Base-by-base conservation (phyloP, 2,113 vertebrate species). In the Eurypyga helias region DNA sequence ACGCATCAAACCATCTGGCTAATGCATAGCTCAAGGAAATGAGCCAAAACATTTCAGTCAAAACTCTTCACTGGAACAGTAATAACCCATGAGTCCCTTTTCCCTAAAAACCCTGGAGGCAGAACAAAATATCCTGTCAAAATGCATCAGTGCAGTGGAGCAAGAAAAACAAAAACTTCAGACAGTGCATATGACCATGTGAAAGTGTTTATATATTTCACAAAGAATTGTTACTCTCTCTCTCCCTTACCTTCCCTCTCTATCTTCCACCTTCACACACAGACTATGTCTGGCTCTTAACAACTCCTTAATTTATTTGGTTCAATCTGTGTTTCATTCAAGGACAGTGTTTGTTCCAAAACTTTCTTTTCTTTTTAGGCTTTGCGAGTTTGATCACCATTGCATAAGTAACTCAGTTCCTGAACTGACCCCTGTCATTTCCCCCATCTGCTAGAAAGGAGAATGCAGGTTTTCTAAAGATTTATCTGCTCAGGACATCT, bases 91-190 rank as follows among this genome's bases (percentile, higher is more conserved):
- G 79, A 95, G 72, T 83, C 52, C 52, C 67, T 96, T 97, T 97
- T 90, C 38, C 60, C 70, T 96, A 93, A 93, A 96, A 94, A 52
- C 83, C 80, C 83, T 91, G n/a, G 65, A 97, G 93, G 92, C 69
- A 97, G 92, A 97, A 94, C 70, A 97, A 94, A 97, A 96, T 92
- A 71, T 97, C n/a, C 90, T 96, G 92, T 97, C 96, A 97, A 97
- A 97, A 97, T 91, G 61, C 52, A 79, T 97, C 89, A 97, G 65
- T 86, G 92, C 79, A 94, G 41, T 76, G 66, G 34, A 97, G 73
- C 72, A 96, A 96, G 92, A 80, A 94, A 90, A 96, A 77, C 62
- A 82, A 87, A 96, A 90, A 36, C 72, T 76, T 97, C 83, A 94
- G 64, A 81, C 46, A 87, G 51, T 69, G 57, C 60, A 48, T 69